Evolutionary conservation across 2,113 vertebrate genomes (phyloP).

Genomic region (Tautogolabrus adspersus): DNA sequence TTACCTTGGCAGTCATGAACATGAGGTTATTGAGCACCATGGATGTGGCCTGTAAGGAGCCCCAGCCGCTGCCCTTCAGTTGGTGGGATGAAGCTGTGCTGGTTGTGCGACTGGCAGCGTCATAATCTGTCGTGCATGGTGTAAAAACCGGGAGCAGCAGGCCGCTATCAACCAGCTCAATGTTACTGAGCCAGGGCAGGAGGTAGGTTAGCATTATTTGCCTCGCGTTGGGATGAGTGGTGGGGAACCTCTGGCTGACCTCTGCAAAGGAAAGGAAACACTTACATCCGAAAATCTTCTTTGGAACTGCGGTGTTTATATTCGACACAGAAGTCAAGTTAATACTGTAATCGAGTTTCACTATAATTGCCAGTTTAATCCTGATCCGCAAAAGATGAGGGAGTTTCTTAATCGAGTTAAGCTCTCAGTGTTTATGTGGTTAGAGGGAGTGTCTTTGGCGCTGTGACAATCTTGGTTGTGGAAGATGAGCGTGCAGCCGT

Average conservation of each 20-base stretch:
- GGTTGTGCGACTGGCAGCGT: slow-evolving; percentile 83
- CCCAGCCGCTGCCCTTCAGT: slow-evolving; percentile 95
- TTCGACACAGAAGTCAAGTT: slow-evolving; percentile 27
- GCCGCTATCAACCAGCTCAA: slow-evolving; percentile 93
- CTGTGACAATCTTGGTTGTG: slow-evolving; percentile 11
- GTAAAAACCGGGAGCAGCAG: slow-evolving; percentile 90
- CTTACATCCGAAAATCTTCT: slow-evolving; percentile 36
- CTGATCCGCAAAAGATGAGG: slow-evolving; percentile 8
- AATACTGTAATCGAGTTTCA: slow-evolving; percentile 15
- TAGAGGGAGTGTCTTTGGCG: slow-evolving; percentile 22
- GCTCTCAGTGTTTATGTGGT: slow-evolving; percentile 40
- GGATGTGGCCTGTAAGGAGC: slow-evolving; percentile 94
- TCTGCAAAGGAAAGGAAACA: slow-evolving; percentile 80
- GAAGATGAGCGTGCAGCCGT: slow-evolving; percentile 32
- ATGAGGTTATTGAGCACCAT: slow-evolving; percentile 98
- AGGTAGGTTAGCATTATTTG: slow-evolving; percentile 98
- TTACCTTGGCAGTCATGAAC: slow-evolving; percentile 99
- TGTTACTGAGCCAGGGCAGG: slow-evolving; percentile 95
- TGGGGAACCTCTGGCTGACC: slow-evolving; percentile 96
- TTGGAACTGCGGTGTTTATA: slow-evolving; percentile 4
- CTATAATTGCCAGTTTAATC: slow-evolving; percentile 53
- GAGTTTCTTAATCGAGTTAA: slow-evolving; percentile 14
- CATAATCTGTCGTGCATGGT: slow-evolving; percentile 89
- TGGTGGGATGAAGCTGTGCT: slow-evolving; percentile 76
- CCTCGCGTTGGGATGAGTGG: slow-evolving; percentile 94